These are phyloP conservation scores for Phalloptychus januarius DNA, from an alignment of 2,797 vertebrate species.

Conservation along the genomic window DNA sequence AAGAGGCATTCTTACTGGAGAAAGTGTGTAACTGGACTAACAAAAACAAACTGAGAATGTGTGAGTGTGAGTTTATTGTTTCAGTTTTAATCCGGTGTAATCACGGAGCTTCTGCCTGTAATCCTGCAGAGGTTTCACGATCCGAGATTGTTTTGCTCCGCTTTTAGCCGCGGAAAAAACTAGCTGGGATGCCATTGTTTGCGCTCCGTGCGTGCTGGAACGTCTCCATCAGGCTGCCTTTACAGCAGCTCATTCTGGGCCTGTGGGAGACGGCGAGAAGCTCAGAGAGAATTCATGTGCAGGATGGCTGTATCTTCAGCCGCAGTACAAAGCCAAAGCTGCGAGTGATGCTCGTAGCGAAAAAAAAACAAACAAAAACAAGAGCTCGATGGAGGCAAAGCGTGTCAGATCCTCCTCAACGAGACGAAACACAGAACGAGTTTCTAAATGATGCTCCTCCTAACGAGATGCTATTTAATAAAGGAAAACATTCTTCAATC, in stretches of 20 bases:
- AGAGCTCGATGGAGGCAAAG: constrained; percentile 8
- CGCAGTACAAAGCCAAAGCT: constrained; percentile 28
- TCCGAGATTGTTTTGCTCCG: not conserved
- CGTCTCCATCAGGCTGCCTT: constrained; percentile 11
- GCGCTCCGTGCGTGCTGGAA: constrained; percentile 1
- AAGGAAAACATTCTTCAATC: not conserved
- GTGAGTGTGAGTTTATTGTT: not conserved
- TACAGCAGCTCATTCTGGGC: constrained; percentile 12
- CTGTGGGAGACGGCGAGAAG: constrained; percentile 31
- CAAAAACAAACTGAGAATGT: not conserved
- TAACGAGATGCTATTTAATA: constrained; percentile 13
- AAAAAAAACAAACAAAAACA: not conserved
- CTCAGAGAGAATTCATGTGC: constrained; percentile 31
- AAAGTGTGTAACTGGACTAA: not conserved
- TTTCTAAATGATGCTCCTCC: constrained; percentile 12
- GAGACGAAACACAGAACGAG: constrained; percentile 20
- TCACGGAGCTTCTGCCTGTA: constrained; percentile 1
- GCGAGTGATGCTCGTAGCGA: constrained; percentile 8
- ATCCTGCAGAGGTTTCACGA: constrained; percentile 17
- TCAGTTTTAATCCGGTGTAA: constrained; percentile 10
- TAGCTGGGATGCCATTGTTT: constrained; percentile 6
- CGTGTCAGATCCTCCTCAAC: constrained; percentile 22
- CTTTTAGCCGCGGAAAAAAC: constrained; percentile 2
- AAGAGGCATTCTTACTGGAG: not conserved
- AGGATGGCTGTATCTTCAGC: constrained; percentile 25